Evolutionary conservation across 2,113 vertebrate species (phyloP), one percentile per base, ranked within the genome.

Genomic region (Shinisaurus crocodilurus): DNA sequence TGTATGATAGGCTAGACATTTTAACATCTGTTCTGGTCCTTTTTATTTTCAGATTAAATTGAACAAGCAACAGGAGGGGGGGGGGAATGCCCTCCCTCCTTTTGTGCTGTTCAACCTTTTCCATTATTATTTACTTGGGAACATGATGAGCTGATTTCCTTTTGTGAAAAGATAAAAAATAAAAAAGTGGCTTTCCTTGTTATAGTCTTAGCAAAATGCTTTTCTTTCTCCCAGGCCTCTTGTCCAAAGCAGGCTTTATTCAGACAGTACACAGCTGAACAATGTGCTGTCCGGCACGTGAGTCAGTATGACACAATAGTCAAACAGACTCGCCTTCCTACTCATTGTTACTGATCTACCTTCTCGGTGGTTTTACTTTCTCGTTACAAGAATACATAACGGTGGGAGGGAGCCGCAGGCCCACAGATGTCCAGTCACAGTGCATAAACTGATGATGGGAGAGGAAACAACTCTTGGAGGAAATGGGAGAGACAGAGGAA

Each of bases 401-500:
- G 76, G 92, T 76, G 90, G 94, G 92, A 79, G 69, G 93, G 87
- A 93, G 70, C 34, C 0, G 10, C 20, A 60, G 48, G 87, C 84
- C 93, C 10, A 0, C 82, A 92, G 80, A 92, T 65, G 82, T 67
- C n/a, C n/a, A n/a, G n/a, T n/a, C 86, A 25, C 0, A 15, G 12
- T 10, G 29, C 29, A 60, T 88, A 90, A 94, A 90, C 70, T 15
- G 29, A 27, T 63, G 85, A 67, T 88, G 87, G 45, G 81, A 93
- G 86, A 93, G 92, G 89, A 96, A 96, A 91, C 60, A 45, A 16
- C 79, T 75, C 27, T 63, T 94, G 95, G 94, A 94, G 97, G 96
- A 97, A 97, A 91, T 75, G 63, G 93, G 90, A 96, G 96, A 96
- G 97, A 97, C 95, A 95, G 94, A 94, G 97, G 96, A 97, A 97